Conservation (phyloP, 1,140 invertebrate genomes). For the Drosophila albomicans region DNA sequence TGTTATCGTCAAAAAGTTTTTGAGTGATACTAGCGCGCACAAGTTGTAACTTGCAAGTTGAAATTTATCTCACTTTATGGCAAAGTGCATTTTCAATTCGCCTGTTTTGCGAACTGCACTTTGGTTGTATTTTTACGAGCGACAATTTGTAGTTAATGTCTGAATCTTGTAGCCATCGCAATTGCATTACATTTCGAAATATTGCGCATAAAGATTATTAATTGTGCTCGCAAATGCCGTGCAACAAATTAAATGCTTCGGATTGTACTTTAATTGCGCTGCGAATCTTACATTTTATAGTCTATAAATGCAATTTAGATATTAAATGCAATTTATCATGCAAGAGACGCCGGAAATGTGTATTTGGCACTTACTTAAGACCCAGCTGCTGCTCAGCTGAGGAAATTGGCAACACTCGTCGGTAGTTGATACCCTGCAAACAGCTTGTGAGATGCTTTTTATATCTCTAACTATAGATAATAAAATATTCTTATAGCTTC, state of each 20-base stretch:
- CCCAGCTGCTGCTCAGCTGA: constrained; percentile 43
- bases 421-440: background rate
- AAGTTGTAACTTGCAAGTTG: constrained; percentile 44
- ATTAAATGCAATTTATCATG: constrained; percentile 75
- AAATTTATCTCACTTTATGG: constrained; percentile 30
- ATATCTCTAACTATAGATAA: too few relatives aligned
- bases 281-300: constrained; percentile 17
- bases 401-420: constrained; percentile 69
- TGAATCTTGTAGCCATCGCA: background rate
- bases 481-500: background rate
- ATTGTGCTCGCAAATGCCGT: background rate
- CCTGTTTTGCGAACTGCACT: background rate
- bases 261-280: constrained; percentile 45
- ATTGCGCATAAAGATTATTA: background rate
- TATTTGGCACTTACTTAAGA: constrained; percentile 50
- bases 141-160: constrained; percentile 32
- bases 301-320: constrained; percentile 37
- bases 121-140: constrained; percentile 15
- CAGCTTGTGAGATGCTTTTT: too few relatives aligned
- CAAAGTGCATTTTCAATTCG: constrained; percentile 65
- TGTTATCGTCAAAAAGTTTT: constrained; percentile 72
- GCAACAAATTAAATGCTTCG: background rate
- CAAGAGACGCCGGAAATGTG: constrained; percentile 64
- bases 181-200: background rate
- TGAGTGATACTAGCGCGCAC: constrained; percentile 41